Conservation (phyloP, 2,113 vertebrate genomes). For the Pelodiscus sinensis region DNA sequence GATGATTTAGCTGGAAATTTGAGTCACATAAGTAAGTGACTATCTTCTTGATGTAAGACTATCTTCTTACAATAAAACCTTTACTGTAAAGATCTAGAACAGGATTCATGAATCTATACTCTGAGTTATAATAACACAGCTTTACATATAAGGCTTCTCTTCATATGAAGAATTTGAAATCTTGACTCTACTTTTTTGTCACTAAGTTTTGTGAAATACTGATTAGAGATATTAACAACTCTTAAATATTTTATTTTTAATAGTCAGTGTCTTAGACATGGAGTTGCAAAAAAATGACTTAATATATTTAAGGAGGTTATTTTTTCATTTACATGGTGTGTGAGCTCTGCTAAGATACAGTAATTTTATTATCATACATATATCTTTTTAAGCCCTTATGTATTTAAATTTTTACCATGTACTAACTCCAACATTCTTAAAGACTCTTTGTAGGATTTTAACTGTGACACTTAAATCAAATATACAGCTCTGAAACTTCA, state of each 20-base stretch:
- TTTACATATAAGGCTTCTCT: neutral
- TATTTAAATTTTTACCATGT: neutral
- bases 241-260: slow-evolving; percentile 38
- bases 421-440: neutral
- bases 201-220: neutral
- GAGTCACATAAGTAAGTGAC: neutral
- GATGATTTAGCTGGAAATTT: neutral
- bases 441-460: neutral
- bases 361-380: neutral
- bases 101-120: slow-evolving; percentile 13
- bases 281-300: slow-evolving; percentile 23
- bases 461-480: neutral
- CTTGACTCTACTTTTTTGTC: slow-evolving; percentile 26
- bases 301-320: neutral
- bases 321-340: slow-evolving; percentile 41
- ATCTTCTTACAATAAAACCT: neutral
- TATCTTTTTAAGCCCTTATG: neutral
- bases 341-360: neutral
- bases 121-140: neutral
- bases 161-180: neutral
- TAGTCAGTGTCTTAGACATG: slow-evolving; percentile 42
- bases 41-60: neutral
- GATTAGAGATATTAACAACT: neutral
- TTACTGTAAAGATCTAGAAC: neutral
- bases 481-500: neutral